Evolutionary conservation across 1,140 invertebrate genomes (phyloP), one percentile per base, ranked within the genome.

Genomic region (Tribolium castaneum): DNA sequence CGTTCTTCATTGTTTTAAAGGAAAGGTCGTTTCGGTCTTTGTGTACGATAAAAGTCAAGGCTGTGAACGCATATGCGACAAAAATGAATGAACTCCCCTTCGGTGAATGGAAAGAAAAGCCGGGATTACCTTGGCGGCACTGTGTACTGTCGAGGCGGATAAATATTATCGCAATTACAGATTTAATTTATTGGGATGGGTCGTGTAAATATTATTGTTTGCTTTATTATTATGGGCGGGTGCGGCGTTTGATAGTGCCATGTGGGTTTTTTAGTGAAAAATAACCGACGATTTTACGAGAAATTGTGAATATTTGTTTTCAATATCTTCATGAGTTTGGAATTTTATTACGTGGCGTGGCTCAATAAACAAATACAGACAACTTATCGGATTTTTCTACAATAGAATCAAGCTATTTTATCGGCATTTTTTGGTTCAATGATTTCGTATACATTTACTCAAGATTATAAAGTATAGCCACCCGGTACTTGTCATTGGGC

Each of bases 81-180:
- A 35, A 34, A 66, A 66, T 66, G 59, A 66, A 66, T 66, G 59
- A 66, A 66, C 25, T 30, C 59, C 59, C 22, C 6, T 35, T 12
- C 30, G 30, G 59, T 66, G 59, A 66, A 66, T 22, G 59, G 30
- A 9, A 6, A 66, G 34, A 66, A 66, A 16, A n/a, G 5, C 6
- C 0, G 1, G 51, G 10, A 13, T 66, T 30, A 66, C 59, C 59
- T 66, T 66, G 59, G 59, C 22, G 12, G 10, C 12, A 7, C 6
- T 51, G 6, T 51, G 50, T 56, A 19, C 12, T 9, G 14, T 16
- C 19, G 54, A 16, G 19, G 19, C 54, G 10, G 19, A 59, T 59
- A 66, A 66, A 66, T 66, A 66, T 66, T 66, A 66, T 66, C 59
- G 13, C n/a, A 66, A 52, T 52, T 52, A 52, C 13, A 52, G 39